Evolutionary conservation across 1,140 invertebrate genomes (phyloP), one percentile per base, ranked within the genome.

Genomic region (Telenomus remus): DNA sequence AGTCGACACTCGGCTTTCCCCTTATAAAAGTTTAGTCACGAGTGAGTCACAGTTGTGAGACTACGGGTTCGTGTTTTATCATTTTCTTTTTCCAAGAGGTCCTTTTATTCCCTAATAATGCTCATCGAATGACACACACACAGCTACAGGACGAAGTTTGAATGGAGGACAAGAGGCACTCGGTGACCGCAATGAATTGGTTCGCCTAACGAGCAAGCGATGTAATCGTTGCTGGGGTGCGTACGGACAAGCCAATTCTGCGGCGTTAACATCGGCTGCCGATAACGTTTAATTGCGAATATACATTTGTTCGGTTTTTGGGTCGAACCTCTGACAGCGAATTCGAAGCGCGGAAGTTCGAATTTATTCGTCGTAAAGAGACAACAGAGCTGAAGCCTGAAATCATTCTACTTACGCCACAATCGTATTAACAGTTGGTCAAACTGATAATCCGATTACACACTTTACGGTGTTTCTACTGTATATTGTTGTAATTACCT

Each of bases 161-260:
- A 73, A 79, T 79, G 34, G 66, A 59, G 43, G 63, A 71, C 63
- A 51, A 79, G 68, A 65, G 68, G 49, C 48, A 48, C 68, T 79
- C 72, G 64, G 68, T 74, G 76, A 79, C 71, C 75, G 33, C 63
- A 72, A 64, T 72, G 68, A 77, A 77, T 77, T 77, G 64, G 68
- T 60, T 59, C 60, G 56, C 14, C 61, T 74, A 74, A 74, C 76
- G 70, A 74, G 70, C 65, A 55, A 60, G 65, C 57, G 59, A 78
- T 70, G 60, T 66, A 72, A 78, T 78, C 65, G 63, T 43, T 60
- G 46, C 16, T 43, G 49, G 57, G 73, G 66, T 60, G 65, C 72
- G 64, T 64, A 53, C 49, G 50, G 43, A 46, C 54, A n/a, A 46
- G 50, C 70, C 63, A 66, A 74, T 74, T 73, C 47, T 61, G 56